These are phyloP conservation scores for Oreotrochilus melanogaster DNA, from an alignment of 2,113 vertebrate genomes.

Conservation along the genomic window DNA sequence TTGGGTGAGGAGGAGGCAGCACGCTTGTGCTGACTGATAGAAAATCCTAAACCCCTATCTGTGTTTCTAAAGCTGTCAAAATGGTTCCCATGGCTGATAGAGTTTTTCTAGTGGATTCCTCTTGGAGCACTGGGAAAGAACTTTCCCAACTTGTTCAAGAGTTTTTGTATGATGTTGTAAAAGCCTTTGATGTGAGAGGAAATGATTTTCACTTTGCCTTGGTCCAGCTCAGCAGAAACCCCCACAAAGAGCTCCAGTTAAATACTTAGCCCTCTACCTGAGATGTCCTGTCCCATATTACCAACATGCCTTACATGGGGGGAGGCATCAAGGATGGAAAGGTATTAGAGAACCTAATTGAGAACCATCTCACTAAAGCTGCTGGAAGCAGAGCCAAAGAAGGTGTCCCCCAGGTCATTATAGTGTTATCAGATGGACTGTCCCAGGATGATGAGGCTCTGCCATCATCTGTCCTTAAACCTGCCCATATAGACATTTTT, in stretches of 20 bases:
- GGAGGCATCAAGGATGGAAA: constrained; percentile 83
- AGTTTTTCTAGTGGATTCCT: constrained; percentile 96
- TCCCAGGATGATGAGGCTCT: constrained; percentile 83
- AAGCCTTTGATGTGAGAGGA: constrained; percentile 83
- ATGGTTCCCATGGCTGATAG: constrained; percentile 87
- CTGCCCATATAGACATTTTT: constrained; percentile 84
- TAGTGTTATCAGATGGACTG: constrained; percentile 86
- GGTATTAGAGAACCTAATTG: constrained; percentile 87
- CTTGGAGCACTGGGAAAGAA: constrained; percentile 85
- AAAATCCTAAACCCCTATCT: constrained; percentile 81
- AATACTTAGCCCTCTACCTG: constrained; percentile 80
- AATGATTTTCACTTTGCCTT: constrained; percentile 87
- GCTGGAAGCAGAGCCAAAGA: constrained; percentile 86
- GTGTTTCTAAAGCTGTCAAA: constrained; percentile 88
- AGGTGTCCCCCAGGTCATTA: constrained; percentile 83
- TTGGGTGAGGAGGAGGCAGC: not conserved
- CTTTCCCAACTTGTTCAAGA: constrained; percentile 88
- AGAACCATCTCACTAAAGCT: constrained; percentile 80
- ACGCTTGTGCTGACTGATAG: not conserved
- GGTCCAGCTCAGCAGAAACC: constrained; percentile 87
- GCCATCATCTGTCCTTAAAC: constrained; percentile 80
- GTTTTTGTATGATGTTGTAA: constrained; percentile 87
- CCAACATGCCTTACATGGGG: constrained; percentile 82
- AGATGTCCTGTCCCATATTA: constrained; percentile 86
- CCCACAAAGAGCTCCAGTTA: constrained; percentile 88